Evolutionary conservation across 2,797 vertebrate genomes (phyloP).

Genomic region (Hipposideros larvatus): DNA sequence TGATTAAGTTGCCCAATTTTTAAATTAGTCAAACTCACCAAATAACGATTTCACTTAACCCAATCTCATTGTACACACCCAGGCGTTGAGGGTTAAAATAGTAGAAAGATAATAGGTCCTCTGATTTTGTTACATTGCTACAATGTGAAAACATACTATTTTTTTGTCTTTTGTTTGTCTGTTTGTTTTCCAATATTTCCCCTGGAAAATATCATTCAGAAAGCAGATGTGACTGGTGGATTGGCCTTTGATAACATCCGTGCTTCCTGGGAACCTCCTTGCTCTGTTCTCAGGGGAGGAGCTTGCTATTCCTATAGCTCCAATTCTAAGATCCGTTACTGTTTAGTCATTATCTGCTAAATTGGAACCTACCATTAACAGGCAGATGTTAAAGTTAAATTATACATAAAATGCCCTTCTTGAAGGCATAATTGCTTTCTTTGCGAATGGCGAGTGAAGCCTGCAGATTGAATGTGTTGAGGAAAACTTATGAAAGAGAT

Average conservation of each 20-base stretch:
- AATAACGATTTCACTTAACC: constrained; percentile 48
- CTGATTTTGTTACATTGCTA: background rate
- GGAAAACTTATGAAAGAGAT: background rate
- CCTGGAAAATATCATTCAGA: background rate
- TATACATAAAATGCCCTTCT: background rate
- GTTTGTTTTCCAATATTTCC: background rate
- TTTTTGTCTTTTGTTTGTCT: background rate
- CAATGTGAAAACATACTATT: background rate
- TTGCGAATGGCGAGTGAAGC: background rate
- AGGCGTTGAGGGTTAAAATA: constrained; percentile 9
- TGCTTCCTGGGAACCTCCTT: background rate
- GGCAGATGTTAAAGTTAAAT: background rate
- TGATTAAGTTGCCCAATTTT: constrained; percentile 48
- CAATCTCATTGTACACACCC: background rate
- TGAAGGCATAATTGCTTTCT: background rate
- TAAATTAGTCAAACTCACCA: constrained; percentile 30
- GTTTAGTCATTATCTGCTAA: background rate
- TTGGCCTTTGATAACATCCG: background rate
- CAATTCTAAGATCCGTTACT: background rate
- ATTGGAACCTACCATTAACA: background rate
- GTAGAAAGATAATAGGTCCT: background rate
- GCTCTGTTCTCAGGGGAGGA: background rate
- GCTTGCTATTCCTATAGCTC: background rate
- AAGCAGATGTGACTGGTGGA: background rate
- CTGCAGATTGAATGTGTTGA: background rate